Base-by-base conservation (phyloP, 2,888 invertebrate species). In the Tetheella fluctuosa region DNA sequence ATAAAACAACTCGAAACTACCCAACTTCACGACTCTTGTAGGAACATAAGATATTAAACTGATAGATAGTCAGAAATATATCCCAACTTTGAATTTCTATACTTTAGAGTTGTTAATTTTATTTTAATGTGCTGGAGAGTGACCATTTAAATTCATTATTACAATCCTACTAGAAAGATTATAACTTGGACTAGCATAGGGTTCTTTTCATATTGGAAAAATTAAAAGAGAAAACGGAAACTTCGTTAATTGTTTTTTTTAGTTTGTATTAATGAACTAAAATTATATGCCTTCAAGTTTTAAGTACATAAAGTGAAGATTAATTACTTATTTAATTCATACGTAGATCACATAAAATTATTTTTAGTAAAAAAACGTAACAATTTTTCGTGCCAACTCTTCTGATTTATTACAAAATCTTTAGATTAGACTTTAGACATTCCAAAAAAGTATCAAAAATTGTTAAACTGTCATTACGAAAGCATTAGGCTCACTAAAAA, bases 1-100 rank as follows among this genome's bases (percentile, higher is more conserved):
- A 28, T 57, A 60, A 60, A 60, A 55, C 37, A 55, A 55, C 37
- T 55, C 55, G 17, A 23, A 55, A 55, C 55, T 55, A 55, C 25
- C 34, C 13, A 55, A 55, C 34, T 55, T 37, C 34, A 37, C 23
- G 13, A 54, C 54, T 20, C 30, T 37, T 13, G 17, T 20, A 23
- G 4, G 23, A 34, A 34, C 23, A 34, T 55, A 55, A 34, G 17
- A 55, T 34, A 30, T 30, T 12, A 23, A 55, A 34, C 17, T 55
- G 37, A 20, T 23, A 55, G 23, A 55, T 55, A 37, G 37, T 23
- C 13, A 37, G 34, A 55, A 34, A 23, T 55, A 34, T 55, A 34
- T 8, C 54, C 34, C 5, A 20, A 54, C 34, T 55, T 54, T 34
- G 8, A 42, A n/a, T n/a, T n/a, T n/a, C 37, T 39, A 39, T 15